phyloP scores from a whole-genome alignment of 1,140 invertebrate species.

The Nomia melanderi region DNA sequence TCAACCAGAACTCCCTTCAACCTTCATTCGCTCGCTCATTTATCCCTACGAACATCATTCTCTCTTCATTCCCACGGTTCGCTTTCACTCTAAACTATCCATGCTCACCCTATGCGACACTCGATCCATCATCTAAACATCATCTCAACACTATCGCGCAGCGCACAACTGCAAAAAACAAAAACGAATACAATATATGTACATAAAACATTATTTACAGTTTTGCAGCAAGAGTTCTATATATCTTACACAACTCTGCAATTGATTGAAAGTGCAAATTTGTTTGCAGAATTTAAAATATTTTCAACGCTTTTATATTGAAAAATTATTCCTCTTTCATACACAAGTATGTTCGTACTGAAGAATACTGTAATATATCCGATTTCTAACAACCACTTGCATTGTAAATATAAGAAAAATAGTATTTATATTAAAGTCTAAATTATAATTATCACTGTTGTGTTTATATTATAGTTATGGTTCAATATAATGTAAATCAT shows the following conservation, averaged over 20 bases:
- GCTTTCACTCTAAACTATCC: no score
- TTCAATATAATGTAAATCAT: neutral
- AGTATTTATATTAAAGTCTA: neutral
- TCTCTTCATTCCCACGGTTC: no score
- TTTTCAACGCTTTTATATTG: neutral
- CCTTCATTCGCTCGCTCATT: no score
- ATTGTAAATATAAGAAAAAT: neutral
- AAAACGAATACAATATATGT: neutral
- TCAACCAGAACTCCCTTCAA: no score
- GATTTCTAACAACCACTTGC: no score
- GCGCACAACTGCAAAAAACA: no score
- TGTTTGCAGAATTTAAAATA: neutral
- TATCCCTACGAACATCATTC: no score
- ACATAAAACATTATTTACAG: neutral
- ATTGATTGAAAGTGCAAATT: neutral
- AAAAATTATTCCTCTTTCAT: neutral
- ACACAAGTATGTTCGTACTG: neutral
- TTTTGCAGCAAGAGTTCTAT: no score
- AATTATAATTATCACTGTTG: neutral
- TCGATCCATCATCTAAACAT: no score
- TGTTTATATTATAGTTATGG: neutral
- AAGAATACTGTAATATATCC: slow-evolving; percentile 10
- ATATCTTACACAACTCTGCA: neutral
- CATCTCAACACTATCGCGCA: no score
- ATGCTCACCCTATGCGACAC: no score